These are phyloP conservation scores for Cryptocephalus primarius DNA, from an alignment of 2,888 invertebrate genomes.

Conservation along the genomic window DNA sequence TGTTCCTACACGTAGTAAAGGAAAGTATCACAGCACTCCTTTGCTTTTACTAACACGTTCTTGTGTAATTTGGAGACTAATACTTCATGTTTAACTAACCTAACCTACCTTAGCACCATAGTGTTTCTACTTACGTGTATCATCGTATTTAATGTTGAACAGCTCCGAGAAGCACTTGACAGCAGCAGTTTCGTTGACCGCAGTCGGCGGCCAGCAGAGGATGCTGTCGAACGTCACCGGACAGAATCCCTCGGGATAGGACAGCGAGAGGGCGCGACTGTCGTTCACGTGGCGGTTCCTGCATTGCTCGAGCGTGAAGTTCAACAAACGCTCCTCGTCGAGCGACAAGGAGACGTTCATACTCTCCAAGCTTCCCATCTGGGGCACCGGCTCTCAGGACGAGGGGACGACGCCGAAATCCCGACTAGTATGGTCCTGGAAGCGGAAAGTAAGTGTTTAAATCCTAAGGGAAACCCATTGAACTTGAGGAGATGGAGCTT, in stretches of 20 bases:
- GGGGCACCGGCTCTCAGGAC: too few relatives aligned
- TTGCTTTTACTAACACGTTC: too few relatives aligned
- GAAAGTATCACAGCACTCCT: too few relatives aligned
- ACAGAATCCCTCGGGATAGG: slow-evolving; percentile 40
- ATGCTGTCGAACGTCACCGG: slow-evolving; percentile 63
- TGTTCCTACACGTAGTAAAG: too few relatives aligned
- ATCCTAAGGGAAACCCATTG: too few relatives aligned
- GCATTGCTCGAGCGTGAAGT: slow-evolving; percentile 20
- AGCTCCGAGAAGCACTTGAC: slow-evolving; percentile 72
- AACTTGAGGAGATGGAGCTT: too few relatives aligned
- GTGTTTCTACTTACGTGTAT: slow-evolving; percentile 58
- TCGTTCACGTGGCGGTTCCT: slow-evolving; percentile 17
- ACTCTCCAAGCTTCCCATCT: background rate
- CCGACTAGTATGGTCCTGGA: too few relatives aligned
- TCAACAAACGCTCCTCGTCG: slow-evolving; percentile 12
- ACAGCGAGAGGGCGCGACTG: slow-evolving; percentile 12
- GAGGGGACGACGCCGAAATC: too few relatives aligned
- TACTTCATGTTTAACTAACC: too few relatives aligned
- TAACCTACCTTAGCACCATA: too few relatives aligned
- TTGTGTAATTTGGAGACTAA: too few relatives aligned
- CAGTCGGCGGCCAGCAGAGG: slow-evolving; percentile 76
- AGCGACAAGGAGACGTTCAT: slow-evolving; percentile 15
- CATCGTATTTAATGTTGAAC: slow-evolving; percentile 68
- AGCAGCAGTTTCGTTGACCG: slow-evolving; percentile 53
- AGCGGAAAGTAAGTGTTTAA: too few relatives aligned